Evolutionary conservation across 1,140 invertebrate species (phyloP).

Genomic region (Rhyacophila brunnea): DNA sequence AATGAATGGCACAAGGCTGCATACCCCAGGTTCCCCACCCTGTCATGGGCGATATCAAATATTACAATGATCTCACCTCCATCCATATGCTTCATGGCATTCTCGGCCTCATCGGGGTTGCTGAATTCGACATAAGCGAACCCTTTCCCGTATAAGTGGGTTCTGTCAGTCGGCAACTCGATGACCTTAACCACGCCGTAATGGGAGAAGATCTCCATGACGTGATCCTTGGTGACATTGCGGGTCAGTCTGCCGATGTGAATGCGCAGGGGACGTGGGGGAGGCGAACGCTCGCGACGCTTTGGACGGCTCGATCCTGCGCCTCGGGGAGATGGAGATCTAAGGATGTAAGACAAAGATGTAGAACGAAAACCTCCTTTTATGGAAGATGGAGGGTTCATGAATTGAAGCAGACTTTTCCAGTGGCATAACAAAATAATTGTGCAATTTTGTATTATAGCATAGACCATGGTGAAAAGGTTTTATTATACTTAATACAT

Average conservation of each 20-base stretch:
- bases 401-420: no score
- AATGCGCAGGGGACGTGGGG: conserved; percentile 85
- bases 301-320: conserved; percentile 55
- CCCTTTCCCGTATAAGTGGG: conserved; percentile 82
- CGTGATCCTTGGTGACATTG: conserved; percentile 91
- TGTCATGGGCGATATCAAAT: no score
- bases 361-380: no score
- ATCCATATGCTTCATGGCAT: conserved; percentile 99
- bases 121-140: conserved; percentile 95
- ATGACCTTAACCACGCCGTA: conserved; percentile 90
- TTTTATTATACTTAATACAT: no score
- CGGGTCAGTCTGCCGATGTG: conserved; percentile 89
- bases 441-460: no score
- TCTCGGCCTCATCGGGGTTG: conserved; percentile 92
- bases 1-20: no score
- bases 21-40: no score
- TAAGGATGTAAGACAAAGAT: no score
- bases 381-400: no score
- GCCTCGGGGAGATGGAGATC: conserved; percentile 44
- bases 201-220: conserved; percentile 91
- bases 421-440: no score
- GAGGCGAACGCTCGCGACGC: conserved; percentile 76
- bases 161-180: conserved; percentile 85
- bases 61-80: conserved; percentile 83
- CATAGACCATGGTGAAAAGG: no score